phyloP scores from a whole-genome alignment of 37 sponge, comb jelly and placozoan species.

The Corticium candelabrum region DNA sequence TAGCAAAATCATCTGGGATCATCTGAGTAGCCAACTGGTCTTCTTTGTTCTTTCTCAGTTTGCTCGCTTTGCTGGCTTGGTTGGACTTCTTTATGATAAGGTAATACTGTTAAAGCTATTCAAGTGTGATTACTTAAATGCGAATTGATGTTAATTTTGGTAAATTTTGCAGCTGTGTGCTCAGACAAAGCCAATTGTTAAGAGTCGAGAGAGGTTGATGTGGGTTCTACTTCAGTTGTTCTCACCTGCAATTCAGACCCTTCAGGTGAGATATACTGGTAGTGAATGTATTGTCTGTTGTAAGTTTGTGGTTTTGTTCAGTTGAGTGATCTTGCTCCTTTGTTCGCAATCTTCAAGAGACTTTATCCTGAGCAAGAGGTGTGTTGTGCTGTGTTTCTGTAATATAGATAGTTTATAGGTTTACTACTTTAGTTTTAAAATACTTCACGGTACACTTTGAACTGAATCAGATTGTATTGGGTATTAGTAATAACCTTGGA shows the following conservation, averaged over 20 bases:
- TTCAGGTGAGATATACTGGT: not conserved
- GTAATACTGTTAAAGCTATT: no score
- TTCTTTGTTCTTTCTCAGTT: not conserved
- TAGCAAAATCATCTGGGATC: not conserved
- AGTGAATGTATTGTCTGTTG: not conserved
- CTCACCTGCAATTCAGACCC: not conserved
- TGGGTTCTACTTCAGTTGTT: not conserved
- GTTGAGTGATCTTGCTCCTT: not conserved
- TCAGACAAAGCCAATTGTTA: no score
- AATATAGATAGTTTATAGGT: no score
- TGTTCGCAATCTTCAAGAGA: not conserved
- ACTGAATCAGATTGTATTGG: no score
- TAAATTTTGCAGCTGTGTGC: no score
- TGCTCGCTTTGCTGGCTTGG: not conserved
- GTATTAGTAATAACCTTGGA: no score
- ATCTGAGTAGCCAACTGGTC: not conserved
- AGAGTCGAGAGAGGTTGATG: not conserved
- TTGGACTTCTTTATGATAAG: not conserved
- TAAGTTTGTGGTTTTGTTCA: not conserved
- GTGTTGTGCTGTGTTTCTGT: no score
- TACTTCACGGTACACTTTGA: no score
- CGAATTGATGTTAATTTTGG: no score
- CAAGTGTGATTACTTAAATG: no score
- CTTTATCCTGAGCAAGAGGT: not conserved
- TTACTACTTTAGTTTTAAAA: no score